Evolutionary conservation across 2,113 vertebrate genomes (phyloP).

Genomic region (Crotalus tigris): DNA sequence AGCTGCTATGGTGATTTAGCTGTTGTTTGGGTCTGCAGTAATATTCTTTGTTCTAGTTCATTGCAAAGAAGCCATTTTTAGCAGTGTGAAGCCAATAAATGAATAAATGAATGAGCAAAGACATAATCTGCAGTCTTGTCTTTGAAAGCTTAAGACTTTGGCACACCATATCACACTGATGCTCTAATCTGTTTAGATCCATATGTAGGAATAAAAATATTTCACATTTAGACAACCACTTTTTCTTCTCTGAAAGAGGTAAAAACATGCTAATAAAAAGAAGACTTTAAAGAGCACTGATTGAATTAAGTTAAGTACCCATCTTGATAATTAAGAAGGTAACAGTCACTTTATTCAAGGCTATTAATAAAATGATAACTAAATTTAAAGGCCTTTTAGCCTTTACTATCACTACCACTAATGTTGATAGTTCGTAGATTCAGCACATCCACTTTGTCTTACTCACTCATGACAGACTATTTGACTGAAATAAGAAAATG

Average conservation of each 20-base stretch:
- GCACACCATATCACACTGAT: neutral
- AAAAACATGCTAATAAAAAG: neutral
- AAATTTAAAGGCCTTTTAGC: neutral
- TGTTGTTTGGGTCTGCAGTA: neutral
- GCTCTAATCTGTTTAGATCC: slow-evolving; percentile 29
- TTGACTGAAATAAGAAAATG: neutral
- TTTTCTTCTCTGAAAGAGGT: neutral
- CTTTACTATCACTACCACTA: neutral
- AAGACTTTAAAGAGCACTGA: neutral
- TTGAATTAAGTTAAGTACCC: neutral
- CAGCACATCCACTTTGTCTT: neutral
- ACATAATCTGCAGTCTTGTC: neutral
- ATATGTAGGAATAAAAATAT: slow-evolving; percentile 42
- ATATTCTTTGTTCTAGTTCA: neutral
- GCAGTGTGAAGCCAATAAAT: neutral
- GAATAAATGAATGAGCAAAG: neutral
- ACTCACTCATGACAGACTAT: neutral
- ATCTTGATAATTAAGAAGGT: neutral
- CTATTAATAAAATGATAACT: neutral
- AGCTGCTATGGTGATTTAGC: neutral
- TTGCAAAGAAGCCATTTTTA: neutral
- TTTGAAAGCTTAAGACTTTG: neutral
- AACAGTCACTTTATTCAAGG: neutral
- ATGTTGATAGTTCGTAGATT: neutral
- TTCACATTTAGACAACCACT: neutral